These are phyloP conservation scores for Drosophila neutralis DNA, from an alignment of 2,888 invertebrate genomes.

Conservation along the genomic window DNA sequence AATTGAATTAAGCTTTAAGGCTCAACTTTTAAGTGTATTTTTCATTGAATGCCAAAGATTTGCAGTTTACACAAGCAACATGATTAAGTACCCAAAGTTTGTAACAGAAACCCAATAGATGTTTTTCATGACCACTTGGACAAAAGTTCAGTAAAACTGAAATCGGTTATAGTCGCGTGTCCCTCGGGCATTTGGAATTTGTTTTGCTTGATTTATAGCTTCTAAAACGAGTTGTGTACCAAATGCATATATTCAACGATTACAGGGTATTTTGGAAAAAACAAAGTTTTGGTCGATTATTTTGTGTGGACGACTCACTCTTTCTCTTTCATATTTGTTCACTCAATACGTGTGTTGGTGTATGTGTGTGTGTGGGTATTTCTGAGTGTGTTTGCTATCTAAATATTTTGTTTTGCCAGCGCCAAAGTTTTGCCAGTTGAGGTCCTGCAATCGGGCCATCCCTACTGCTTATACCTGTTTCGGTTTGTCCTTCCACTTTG, in stretches of 20 bases:
- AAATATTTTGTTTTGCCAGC: constrained; percentile 74
- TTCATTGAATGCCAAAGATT: background rate
- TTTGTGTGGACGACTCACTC: constrained; percentile 18
- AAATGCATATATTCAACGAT: constrained; percentile 24
- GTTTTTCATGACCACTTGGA: constrained; percentile 11
- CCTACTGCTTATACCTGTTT: constrained; percentile 20
- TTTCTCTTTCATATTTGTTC: constrained; percentile 1
- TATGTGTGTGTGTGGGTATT: constrained; percentile 23
- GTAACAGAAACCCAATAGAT: constrained; percentile 4
- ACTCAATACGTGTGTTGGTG: constrained; percentile 3
- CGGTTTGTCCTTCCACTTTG: constrained; percentile 52
- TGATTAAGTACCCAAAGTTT: constrained; percentile 25
- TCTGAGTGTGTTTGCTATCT: constrained; percentile 64
- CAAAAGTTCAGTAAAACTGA: constrained; percentile 26
- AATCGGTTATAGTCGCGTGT: constrained; percentile 20
- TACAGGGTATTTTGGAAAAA: constrained; percentile 49
- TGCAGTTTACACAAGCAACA: background rate
- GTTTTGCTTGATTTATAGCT: constrained; percentile 44
- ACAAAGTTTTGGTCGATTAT: constrained; percentile 42
- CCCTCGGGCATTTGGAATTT: constrained; percentile 32
- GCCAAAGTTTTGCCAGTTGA: constrained; percentile 62
- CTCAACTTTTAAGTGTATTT: background rate
- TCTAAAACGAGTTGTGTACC: constrained; percentile 17
- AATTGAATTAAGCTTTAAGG: background rate
- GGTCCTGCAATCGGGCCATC: constrained; percentile 40